Conservation (phyloP, 1,140 invertebrate species). For the Olivierus martensii region DNA sequence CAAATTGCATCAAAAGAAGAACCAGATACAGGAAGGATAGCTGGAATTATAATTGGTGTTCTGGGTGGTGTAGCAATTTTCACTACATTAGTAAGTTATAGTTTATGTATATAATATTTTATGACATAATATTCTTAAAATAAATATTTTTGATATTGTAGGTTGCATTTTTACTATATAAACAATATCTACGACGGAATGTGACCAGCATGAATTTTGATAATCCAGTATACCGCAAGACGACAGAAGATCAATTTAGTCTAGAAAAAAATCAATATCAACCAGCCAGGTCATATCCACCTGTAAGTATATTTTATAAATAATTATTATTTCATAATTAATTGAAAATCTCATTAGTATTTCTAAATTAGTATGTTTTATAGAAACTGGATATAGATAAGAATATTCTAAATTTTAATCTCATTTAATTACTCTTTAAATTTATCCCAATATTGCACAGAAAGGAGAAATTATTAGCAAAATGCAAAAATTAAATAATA, state of each 20-base stretch:
- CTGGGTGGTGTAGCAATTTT: slow-evolving; percentile 4
- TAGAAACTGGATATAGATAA: neutral
- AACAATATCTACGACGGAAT: slow-evolving; percentile 40
- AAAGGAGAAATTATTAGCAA: too few relatives aligned
- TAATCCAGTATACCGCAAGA: slow-evolving; percentile 95
- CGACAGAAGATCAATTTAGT: slow-evolving; percentile 47
- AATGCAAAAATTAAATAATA: too few relatives aligned
- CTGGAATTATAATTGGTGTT: slow-evolving; percentile 15
- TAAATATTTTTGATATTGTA: neutral
- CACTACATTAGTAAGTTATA: slow-evolving; percentile 7
- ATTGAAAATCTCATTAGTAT: neutral
- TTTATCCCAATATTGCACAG: neutral
- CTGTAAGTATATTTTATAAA: slow-evolving; percentile 24
- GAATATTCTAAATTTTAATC: neutral
- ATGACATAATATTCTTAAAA: neutral
- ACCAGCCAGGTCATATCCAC: slow-evolving; percentile 20
- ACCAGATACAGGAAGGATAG: slow-evolving; percentile 10
- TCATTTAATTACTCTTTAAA: neutral
- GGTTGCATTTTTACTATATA: slow-evolving; percentile 15
- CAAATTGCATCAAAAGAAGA: too few relatives aligned
- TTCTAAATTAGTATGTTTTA: neutral
- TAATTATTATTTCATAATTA: neutral
- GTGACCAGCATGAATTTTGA: slow-evolving; percentile 96
- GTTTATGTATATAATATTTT: too few relatives aligned
- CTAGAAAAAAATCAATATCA: slow-evolving; percentile 30